A percentile compares a stretch with the other conserved stretches of the same genome.
phyloP scores from a whole-genome alignment of 2,113 vertebrate genomes.

The Probosciger aterrimus region DNA sequence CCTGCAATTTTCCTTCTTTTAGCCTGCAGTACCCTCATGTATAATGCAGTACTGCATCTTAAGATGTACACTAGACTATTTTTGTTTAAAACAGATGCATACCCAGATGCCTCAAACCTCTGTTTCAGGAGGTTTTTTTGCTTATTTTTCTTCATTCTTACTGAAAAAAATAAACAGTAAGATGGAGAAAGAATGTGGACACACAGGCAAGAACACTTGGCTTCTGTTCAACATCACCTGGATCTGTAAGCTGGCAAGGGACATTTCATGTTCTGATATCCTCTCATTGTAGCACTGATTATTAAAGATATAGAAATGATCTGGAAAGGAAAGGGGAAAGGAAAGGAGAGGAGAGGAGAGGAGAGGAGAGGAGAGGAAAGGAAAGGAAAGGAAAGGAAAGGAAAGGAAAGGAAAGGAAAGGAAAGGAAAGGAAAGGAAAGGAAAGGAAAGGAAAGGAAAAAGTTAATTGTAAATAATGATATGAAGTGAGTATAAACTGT shows the following conservation, averaged over 20 bases:
- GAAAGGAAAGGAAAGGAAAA: neutral
- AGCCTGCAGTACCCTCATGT: slow-evolving; percentile 45
- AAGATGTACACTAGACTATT: slow-evolving; percentile 43
- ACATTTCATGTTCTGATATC: neutral
- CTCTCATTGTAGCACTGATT: neutral
- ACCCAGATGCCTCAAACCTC: slow-evolving; percentile 57
- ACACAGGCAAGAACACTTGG: neutral
- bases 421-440: too few species aligned
- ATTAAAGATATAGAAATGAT: neutral
- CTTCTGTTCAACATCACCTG: neutral
- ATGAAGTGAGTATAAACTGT: neutral
- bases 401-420: neutral
- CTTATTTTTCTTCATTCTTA: slow-evolving; percentile 4
- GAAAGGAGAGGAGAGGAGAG: too few species aligned
- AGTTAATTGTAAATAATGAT: neutral
- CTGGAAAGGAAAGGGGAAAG: too few species aligned
- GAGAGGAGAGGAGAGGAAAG: neutral
- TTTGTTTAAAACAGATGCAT: slow-evolving; percentile 60
- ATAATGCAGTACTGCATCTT: slow-evolving; percentile 59
- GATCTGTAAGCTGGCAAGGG: neutral
- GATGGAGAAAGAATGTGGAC: neutral
- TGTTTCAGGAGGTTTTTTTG: neutral
- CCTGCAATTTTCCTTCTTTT: slow-evolving; percentile 47
- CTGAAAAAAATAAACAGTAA: neutral
- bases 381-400: neutral